Evolutionary conservation across 2,888 invertebrate genomes (phyloP).

Genomic region (Phalera bucephala): DNA sequence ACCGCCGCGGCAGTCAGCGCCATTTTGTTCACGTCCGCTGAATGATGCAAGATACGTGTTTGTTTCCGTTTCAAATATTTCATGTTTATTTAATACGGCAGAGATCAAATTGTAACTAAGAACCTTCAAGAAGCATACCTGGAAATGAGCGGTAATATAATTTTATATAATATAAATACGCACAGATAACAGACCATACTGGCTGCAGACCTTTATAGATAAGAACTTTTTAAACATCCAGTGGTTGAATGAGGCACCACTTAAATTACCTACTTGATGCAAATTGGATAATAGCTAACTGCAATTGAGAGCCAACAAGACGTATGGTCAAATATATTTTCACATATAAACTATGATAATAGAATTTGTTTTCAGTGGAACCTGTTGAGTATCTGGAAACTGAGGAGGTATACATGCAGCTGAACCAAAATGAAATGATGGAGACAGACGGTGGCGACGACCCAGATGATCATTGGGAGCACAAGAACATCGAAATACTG

Average conservation of each 20-base stretch:
- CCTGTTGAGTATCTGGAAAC: constrained; percentile 58
- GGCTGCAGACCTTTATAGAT: constrained; percentile 14
- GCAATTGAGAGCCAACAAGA: no score
- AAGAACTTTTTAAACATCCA: neutral
- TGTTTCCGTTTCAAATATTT: constrained; percentile 44
- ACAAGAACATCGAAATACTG: constrained; percentile 53
- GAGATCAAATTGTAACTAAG: neutral
- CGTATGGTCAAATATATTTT: no score
- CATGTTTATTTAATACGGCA: constrained; percentile 1
- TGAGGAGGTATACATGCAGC: constrained; percentile 54
- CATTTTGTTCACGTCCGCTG: constrained; percentile 75
- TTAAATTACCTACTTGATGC: constrained; percentile 12
- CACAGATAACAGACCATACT: constrained; percentile 5
- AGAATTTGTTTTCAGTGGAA: constrained; percentile 49
- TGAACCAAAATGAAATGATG: constrained; percentile 53
- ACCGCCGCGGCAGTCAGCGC: constrained; percentile 61
- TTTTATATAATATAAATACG: constrained; percentile 12
- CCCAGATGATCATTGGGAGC: constrained; percentile 69
- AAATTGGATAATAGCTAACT: constrained; percentile 15
- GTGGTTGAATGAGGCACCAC: neutral
- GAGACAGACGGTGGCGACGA: constrained; percentile 59
- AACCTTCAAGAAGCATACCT: constrained; percentile 19
- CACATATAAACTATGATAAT: constrained; percentile 22
- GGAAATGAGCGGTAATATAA: constrained; percentile 31
- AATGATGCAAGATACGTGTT: constrained; percentile 64